Percentiles rank a stretch among this genome's conserved stretches.
phyloP scores from a whole-genome alignment of 2,113 vertebrate genomes.

The Raja brachyura region DNA sequence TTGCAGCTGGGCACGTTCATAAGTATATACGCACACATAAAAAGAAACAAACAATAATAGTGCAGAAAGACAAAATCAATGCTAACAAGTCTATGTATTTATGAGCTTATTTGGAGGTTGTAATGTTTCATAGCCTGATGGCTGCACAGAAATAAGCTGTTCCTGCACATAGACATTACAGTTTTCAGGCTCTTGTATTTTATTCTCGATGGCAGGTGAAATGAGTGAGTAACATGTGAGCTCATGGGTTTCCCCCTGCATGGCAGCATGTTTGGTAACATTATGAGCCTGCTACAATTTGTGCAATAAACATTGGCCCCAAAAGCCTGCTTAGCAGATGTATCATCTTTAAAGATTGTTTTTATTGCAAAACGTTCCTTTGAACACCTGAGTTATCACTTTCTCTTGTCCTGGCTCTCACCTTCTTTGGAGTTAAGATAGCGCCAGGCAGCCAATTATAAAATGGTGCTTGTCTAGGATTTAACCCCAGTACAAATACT shows the following conservation, averaged over 20 bases:
- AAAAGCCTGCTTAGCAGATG: conserved; percentile 10
- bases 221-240: background rate
- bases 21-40: too few species aligned
- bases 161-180: background rate
- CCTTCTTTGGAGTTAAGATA: conserved; percentile 2
- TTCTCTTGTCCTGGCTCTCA: background rate
- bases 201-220: background rate
- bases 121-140: too few species aligned
- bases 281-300: background rate
- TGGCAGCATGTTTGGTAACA: background rate
- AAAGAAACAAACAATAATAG: too few species aligned
- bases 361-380: background rate
- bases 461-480: background rate
- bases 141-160: background rate
- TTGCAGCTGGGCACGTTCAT: background rate
- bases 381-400: conserved; percentile 18
- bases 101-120: too few species aligned
- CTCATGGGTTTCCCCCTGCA: background rate
- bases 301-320: conserved; percentile 25
- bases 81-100: background rate
- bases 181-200: background rate
- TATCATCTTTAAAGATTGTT: background rate
- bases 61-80: background rate
- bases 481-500: background rate
- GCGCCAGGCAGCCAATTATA: background rate